Evolutionary conservation across 2,797 vertebrate genomes (phyloP).

Genomic region (Leptatherina wallacei): DNA sequence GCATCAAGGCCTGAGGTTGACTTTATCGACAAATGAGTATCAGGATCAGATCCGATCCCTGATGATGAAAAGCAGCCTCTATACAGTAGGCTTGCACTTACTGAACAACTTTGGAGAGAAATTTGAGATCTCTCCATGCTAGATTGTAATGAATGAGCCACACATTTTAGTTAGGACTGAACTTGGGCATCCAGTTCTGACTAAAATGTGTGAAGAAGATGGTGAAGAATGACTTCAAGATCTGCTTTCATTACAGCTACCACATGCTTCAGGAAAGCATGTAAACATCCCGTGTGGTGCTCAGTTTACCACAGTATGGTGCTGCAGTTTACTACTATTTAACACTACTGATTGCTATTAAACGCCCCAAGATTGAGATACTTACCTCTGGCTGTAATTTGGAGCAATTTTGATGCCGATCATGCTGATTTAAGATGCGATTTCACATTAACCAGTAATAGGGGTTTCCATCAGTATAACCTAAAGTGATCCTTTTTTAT

Average conservation of each 20-base stretch:
- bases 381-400: conserved; percentile 47
- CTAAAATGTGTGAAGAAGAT: conserved; percentile 4
- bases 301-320: conserved; percentile 29
- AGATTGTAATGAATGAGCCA: conserved; percentile 46
- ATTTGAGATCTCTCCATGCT: conserved; percentile 14
- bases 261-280: conserved; percentile 18
- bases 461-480: conserved; percentile 23
- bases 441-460: conserved; percentile 11
- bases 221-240: conserved; percentile 14
- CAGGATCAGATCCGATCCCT: background rate
- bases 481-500: conserved; percentile 16
- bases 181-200: conserved; percentile 8
- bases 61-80: conserved; percentile 6
- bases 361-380: conserved; percentile 47
- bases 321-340: conserved; percentile 38
- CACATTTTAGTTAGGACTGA: conserved; percentile 23
- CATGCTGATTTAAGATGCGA: conserved; percentile 26
- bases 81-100: conserved; percentile 4
- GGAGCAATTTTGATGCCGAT: conserved; percentile 23
- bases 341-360: conserved; percentile 38
- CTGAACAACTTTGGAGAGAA: conserved; percentile 30
- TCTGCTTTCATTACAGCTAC: conserved; percentile 30
- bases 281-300: conserved; percentile 23
- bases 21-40: conserved; percentile 1
- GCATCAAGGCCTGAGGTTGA: background rate